Evolutionary conservation across 2,113 vertebrate species (phyloP), one percentile per base, ranked within the genome.

Genomic region (Strigops habroptila): DNA sequence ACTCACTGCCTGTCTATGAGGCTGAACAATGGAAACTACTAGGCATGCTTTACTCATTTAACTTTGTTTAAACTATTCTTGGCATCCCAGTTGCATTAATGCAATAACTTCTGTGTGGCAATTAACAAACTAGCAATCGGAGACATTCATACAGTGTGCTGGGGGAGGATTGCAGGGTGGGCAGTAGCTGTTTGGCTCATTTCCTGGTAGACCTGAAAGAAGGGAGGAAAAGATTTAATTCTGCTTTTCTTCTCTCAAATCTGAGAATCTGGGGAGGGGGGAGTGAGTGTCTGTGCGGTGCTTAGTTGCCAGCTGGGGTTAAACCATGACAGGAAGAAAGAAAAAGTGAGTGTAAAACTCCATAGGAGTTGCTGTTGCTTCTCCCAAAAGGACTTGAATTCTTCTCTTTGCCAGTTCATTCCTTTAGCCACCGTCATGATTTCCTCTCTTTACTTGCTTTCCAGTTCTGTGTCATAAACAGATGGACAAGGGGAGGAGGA

Each of bases 41-140:
- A 96, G 93, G 91, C 64, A 31, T 85, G 94, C 94, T 96, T 97
- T 97, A 95, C 96, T 96, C 97, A 97, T 97, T 98, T 97, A 97
- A 97, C 97, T 97, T 97, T 41, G 49, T 97, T 97, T 97, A 98
- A 97, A 95, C 90, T 95, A 91, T 97, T 97, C 95, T 95, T 97
- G 97, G 97, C 96, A 95, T 96, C 88, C 69, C 52, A 91, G 79
- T 95, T 96, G 96, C 96, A 97, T 97, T 97, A 97, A 97, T 97
- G 95, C 15, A 86, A 64, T 97, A 97, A 97, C 94, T 98, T 97
- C 95, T 97, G 90, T 91, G 94, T 94, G 94, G 96, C 94, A 97
- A 93, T 98, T 98, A 97, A 91, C 96, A 98, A 97, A 97, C 95
- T 96, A 93, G 93, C 43, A 39, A 91, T 84, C n/a, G 65, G 92